Conservation (phyloP, 2,113 vertebrate genomes). For the Nannospalax galili region DNA sequence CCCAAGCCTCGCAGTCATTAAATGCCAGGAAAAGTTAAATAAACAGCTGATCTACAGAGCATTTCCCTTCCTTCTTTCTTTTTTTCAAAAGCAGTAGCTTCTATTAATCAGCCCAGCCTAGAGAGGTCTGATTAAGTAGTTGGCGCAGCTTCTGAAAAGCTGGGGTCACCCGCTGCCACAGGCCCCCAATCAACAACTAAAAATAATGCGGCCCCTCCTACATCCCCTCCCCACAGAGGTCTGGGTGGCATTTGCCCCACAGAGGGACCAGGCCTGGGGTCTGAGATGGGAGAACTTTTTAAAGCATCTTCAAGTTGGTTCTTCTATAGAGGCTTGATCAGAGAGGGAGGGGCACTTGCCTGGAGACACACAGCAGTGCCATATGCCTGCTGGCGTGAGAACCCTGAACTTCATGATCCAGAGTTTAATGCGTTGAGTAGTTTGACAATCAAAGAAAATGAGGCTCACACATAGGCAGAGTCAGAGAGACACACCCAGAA, state of each 20-base stretch:
- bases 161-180: slow-evolving; percentile 37
- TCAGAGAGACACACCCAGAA: rapidly evolving
- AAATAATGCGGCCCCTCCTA: neutral
- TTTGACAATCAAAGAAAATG: neutral
- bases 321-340: neutral
- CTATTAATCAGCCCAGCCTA: slow-evolving; percentile 74
- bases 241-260: neutral
- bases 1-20: slow-evolving; percentile 75
- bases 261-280: neutral
- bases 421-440: neutral
- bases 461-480: rapidly evolving
- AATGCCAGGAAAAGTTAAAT: slow-evolving; percentile 80
- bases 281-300: neutral
- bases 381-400: neutral
- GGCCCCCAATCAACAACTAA: slow-evolving; percentile 44
- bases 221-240: neutral
- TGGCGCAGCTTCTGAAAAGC: neutral
- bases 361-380: neutral
- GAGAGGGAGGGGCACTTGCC: neutral
- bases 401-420: neutral
- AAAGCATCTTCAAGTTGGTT: neutral
- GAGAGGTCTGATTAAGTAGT: slow-evolving; percentile 70
- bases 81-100: slow-evolving; percentile 53
- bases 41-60: slow-evolving; percentile 79
- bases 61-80: slow-evolving; percentile 68